Evolutionary conservation across 2,113 vertebrate species (phyloP), one percentile per base, ranked within the genome.

Genomic region (Nothoprocta perdicaria): DNA sequence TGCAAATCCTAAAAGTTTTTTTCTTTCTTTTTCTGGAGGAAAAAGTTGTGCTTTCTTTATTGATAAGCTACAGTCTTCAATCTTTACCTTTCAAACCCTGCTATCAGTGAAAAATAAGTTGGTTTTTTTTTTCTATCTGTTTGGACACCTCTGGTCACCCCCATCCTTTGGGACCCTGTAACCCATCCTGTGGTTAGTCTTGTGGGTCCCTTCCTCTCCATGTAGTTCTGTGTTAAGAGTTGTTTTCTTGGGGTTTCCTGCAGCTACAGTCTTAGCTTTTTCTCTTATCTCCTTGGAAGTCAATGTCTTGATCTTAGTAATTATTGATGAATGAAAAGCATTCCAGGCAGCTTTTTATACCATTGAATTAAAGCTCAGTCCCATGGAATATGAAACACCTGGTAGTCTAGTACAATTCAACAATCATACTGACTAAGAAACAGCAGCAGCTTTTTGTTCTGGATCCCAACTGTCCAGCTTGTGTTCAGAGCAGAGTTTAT

Each of bases 371-470:
- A 48, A 57, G 2, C 10, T 78, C 14, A 24, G 6, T 86, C 41
- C 33, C 27, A 0, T 60, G 61, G 10, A 84, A 8, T 6, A 2
- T 45, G 48, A 89, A 86, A 69, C 22, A 7, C 3, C 53, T 68
- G 40, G 18, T 79, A 90, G 46, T 60, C 1, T 3, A 76, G 53
- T 22, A 26, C 33, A 88, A 75, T 29, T 8, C 46, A 27, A n/a
- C 68, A 33, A 10, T 73, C 65, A 4, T 84, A 76, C 53, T 50
- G 87, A 80, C 43, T 10, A 65, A 69, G 73, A 79, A 73, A 10
- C 48, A 80, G n/a, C 33, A 41, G n/a, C n/a, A 90, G 84, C n/a
- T 76, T 92, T 16, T 41, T 57, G 14, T 62, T 93, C 50, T 67
- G 80, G 82, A 41, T 13, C 41, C 23, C 23, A 58, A 15, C 46